Evolutionary conservation across 2,888 invertebrate genomes (phyloP), one percentile per base, ranked within the genome.

Genomic region (Aporophyla nigra): DNA sequence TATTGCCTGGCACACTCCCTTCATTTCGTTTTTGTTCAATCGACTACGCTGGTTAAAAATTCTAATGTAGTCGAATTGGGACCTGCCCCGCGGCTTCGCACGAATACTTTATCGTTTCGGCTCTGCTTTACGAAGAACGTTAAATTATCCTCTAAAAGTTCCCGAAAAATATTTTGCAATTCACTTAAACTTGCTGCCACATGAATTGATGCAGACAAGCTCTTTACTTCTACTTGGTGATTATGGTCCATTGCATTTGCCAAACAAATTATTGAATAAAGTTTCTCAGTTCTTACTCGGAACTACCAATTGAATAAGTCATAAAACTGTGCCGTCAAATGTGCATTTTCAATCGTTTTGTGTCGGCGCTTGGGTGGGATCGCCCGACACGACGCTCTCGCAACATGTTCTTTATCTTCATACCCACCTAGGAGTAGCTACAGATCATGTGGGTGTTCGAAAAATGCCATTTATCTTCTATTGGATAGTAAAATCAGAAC

Each of bases 311-410:
- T 89, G 87, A 90, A 89, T 90, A 87, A 86, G 90, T 84, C 85
- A 91, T 91, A 91, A 92, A 92, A 91, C 80, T 86, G 85, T 87
- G 86, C 80, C 83, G 76, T 89, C 86, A 78, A 89, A 86, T 82
- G 85, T 86, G 83, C 79, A 87, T 84, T 86, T 89, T 78, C 83
- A 89, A 88, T 88, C 81, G 84, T 85, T 87, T 88, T 85, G 84
- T 89, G 87, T 83, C 76, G 86, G 76, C 82, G 74, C 85, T 83
- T 88, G 88, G 87, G 86, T 91, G 88, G 90, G 84, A 86, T 85
- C 76, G 77, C 5, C 43, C 65, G 65, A 53, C 61, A 63, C 62
- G 72, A 58, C 80, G 75, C 76, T 56, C 84, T 79, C 65, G 81
- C 83, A 76, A 80, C 84, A 71, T 71, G 87, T 88, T 84, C 76